phyloP scores from a whole-genome alignment of 2,888 invertebrate species.

The Dione juno region DNA sequence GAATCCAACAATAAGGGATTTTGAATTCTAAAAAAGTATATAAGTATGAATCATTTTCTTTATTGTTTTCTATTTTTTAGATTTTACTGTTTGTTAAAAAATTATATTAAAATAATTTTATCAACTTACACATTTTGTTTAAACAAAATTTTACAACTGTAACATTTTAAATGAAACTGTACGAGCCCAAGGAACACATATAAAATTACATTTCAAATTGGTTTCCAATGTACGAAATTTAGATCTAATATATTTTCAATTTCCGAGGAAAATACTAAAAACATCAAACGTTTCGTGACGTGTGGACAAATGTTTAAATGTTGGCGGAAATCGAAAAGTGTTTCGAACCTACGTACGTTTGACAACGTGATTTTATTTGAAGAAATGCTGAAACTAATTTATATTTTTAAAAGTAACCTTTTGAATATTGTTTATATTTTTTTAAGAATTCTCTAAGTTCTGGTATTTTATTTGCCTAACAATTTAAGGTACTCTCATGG shows the following conservation, averaged over 20 bases:
- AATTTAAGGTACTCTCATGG: no score
- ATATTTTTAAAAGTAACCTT: slow-evolving; percentile 1
- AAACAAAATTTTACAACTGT: not conserved
- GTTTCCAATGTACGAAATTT: not conserved
- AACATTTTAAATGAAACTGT: not conserved
- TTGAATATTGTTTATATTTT: not conserved
- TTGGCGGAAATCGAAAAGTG: slow-evolving; percentile 31
- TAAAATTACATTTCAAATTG: not conserved
- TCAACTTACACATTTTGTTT: no score
- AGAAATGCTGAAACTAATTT: slow-evolving; percentile 1
- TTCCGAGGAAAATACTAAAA: slow-evolving; percentile 24
- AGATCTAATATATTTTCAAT: slow-evolving; percentile 22
- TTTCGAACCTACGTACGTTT: slow-evolving; percentile 13
- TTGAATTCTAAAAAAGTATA: no score
- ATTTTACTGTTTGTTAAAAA: no score
- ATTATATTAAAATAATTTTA: no score
- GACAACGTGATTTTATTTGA: slow-evolving; percentile 11
- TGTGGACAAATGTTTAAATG: slow-evolving; percentile 24
- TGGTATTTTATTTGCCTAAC: no score
- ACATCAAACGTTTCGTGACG: slow-evolving; percentile 16
- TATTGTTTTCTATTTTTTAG: no score
- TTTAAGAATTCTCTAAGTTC: not conserved
- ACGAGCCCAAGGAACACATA: not conserved
- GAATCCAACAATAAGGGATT: no score
- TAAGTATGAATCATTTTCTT: no score